Percentiles rank a stretch among this genome's conserved stretches.
Conservation (phyloP, 2,113 vertebrate species). For the Agelaius phoeniceus region DNA sequence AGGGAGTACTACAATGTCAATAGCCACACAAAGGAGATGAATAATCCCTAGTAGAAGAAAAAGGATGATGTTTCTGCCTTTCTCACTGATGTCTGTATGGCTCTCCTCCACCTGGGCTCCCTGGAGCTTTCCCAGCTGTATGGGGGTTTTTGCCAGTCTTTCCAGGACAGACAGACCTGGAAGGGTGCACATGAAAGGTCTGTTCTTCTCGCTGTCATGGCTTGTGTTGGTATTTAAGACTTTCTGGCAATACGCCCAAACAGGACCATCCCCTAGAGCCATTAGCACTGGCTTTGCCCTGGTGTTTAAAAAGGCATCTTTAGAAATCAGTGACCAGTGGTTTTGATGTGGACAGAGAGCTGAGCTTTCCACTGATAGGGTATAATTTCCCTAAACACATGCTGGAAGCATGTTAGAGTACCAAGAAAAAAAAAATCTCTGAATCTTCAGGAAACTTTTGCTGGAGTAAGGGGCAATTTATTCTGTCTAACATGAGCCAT, state of each 20-base stretch:
- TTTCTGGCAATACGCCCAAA: not conserved
- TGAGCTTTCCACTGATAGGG: not conserved
- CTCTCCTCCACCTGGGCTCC: accelerated
- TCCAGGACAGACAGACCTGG: not conserved
- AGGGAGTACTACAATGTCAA: not conserved
- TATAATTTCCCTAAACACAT: not conserved
- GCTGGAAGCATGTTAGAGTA: not conserved
- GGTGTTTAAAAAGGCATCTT: not conserved
- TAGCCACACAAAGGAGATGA: not conserved
- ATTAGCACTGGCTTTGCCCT: not conserved
- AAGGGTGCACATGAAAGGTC: not conserved
- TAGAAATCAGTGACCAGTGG: not conserved
- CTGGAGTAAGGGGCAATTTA: not conserved
- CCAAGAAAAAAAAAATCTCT: not conserved
- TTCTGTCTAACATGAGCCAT: not conserved
- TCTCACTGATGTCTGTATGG: not conserved
- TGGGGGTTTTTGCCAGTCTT: not conserved
- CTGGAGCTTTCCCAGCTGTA: accelerated
- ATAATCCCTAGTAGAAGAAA: not conserved
- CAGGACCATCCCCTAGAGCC: accelerated
- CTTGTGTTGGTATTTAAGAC: accelerated
- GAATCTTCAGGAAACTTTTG: not conserved
- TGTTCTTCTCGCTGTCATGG: not conserved
- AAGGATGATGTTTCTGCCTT: not conserved
- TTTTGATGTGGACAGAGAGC: not conserved